These are phyloP conservation scores for Chloropsis cyanopogon DNA, from an alignment of 2,113 vertebrate genomes.

Conservation along the genomic window DNA sequence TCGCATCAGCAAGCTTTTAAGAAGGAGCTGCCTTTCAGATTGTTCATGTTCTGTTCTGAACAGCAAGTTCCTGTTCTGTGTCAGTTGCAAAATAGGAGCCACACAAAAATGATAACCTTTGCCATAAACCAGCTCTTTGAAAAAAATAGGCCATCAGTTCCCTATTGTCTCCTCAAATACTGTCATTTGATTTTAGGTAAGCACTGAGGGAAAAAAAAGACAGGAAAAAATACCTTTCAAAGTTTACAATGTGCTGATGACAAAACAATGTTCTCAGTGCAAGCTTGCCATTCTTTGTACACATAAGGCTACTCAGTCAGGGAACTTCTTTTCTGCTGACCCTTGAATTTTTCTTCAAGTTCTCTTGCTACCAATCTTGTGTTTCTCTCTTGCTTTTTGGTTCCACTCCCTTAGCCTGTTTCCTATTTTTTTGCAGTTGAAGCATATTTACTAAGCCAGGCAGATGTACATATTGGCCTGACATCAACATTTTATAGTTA, in stretches of 20 bases:
- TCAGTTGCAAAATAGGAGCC: not conserved
- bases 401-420: constrained; percentile 12
- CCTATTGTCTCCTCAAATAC: not conserved
- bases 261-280: not conserved
- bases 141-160: not conserved
- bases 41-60: not conserved
- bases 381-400: not conserved
- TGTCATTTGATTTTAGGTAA: not conserved
- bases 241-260: not conserved
- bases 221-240: not conserved
- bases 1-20: not conserved
- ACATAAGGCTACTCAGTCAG: not conserved
- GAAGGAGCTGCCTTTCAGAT: not conserved
- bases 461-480: constrained; percentile 58
- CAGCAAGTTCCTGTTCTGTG: not conserved
- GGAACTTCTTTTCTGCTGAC: not conserved
- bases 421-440: constrained; percentile 28
- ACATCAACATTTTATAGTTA: constrained; percentile 29
- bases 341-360: not conserved
- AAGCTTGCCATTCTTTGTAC: not conserved
- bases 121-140: not conserved
- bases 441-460: constrained; percentile 48
- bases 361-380: not conserved
- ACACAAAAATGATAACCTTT: not conserved
- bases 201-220: accelerated